These are phyloP conservation scores for Leptopilina myrica DNA, from an alignment of 2,888 invertebrate genomes.

Conservation along the genomic window DNA sequence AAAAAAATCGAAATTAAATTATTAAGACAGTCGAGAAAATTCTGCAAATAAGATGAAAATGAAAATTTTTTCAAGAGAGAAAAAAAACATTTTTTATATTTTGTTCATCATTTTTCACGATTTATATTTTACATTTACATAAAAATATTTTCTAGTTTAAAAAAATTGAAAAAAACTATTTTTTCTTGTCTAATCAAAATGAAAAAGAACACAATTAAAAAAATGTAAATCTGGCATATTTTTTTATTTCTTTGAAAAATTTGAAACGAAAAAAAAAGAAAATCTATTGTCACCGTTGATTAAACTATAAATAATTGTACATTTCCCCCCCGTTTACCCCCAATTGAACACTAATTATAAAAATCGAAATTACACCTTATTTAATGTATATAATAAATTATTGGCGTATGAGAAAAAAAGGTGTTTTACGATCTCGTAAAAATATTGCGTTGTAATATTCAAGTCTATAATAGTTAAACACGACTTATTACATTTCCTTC, in stretches of 20 bases:
- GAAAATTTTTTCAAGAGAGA: too few relatives aligned
- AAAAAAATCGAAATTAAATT: too few relatives aligned
- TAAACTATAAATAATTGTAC: constrained; percentile 1
- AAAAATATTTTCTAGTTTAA: too few relatives aligned
- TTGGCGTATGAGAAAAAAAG: constrained; percentile 17
- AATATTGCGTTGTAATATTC: constrained; percentile 24
- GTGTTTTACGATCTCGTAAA: constrained; percentile 22
- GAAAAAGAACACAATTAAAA: not conserved
- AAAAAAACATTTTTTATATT: too few relatives aligned
- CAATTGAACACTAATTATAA: not conserved
- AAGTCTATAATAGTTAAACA: constrained; percentile 7
- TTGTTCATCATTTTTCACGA: too few relatives aligned
- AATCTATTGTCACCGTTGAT: constrained; percentile 9
- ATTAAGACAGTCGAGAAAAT: too few relatives aligned
- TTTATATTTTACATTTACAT: too few relatives aligned
- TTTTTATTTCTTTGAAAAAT: not conserved
- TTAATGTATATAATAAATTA: constrained; percentile 31
- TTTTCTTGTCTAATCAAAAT: too few relatives aligned
- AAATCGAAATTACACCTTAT: not conserved
- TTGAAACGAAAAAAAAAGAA: not conserved
- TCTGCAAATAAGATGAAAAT: too few relatives aligned
- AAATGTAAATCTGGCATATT: not conserved
- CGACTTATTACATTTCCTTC: constrained; percentile 10
- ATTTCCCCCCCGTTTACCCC: not conserved
- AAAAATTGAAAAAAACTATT: too few relatives aligned